Conservation (phyloP, 2,113 vertebrate species). For the Aspiorhynchus laticeps region DNA sequence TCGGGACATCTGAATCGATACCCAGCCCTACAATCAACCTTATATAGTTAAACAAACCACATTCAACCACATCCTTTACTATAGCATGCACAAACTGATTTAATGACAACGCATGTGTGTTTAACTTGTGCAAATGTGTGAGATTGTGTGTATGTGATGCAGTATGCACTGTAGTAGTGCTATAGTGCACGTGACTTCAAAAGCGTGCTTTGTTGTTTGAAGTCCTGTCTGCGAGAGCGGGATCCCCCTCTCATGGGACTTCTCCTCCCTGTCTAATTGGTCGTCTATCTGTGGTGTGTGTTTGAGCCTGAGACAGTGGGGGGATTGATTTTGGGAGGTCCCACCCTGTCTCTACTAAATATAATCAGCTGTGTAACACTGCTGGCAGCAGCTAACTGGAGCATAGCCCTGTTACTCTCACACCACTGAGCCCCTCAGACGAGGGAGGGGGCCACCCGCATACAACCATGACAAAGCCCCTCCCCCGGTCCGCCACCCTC, state of each 20-base stretch:
- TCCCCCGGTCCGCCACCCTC: constrained; percentile 7
- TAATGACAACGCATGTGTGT: background rate
- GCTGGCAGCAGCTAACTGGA: constrained; percentile 63
- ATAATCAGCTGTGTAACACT: constrained; percentile 36
- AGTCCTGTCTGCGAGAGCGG: background rate
- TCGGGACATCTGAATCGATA: too few relatives aligned
- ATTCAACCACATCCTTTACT: background rate
- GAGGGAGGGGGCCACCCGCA: constrained; percentile 29
- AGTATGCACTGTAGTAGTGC: background rate
- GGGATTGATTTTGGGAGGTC: constrained; percentile 12
- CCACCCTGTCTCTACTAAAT: constrained; percentile 32
- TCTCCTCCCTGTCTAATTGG: constrained; percentile 41
- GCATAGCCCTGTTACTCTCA: constrained; percentile 70
- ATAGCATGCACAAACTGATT: background rate
- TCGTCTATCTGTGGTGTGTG: background rate
- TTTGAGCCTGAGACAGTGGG: background rate
- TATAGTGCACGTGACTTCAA: background rate
- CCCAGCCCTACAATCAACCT: too few relatives aligned
- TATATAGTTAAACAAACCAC: background rate
- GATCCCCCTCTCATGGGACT: constrained; percentile 42
- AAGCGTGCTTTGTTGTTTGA: constrained; percentile 17
- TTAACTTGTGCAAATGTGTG: background rate
- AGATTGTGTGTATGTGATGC: background rate
- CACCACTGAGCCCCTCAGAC: constrained; percentile 62
- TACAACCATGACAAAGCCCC: constrained; percentile 24